These are phyloP conservation scores for Hemicentrotus pulcherrimus DNA, from an alignment of 35 echinoderm and acorn worm species.

Conservation along the genomic window DNA sequence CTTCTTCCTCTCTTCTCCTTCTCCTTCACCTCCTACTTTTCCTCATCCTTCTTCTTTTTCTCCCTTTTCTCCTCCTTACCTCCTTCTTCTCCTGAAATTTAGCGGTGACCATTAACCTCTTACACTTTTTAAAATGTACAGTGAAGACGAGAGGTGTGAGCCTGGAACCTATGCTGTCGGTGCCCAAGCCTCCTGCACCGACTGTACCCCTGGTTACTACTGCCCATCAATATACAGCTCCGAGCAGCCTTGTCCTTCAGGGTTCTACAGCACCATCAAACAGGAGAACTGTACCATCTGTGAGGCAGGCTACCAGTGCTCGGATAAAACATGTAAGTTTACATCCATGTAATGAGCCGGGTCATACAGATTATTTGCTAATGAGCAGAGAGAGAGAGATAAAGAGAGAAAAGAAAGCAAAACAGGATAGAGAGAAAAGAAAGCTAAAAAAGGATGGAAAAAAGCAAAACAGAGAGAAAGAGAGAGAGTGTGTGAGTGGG, in stretches of 20 bases:
- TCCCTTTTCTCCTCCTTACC: too few species aligned
- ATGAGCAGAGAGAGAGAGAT: too few species aligned
- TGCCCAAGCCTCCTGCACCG: slow-evolving; percentile 65
- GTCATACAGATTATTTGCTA: too few species aligned
- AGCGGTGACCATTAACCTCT: background rate
- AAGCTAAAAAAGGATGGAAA: too few species aligned
- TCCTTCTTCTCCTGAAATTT: background rate
- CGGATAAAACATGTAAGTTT: slow-evolving; percentile 70
- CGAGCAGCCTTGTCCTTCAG: slow-evolving; percentile 57
- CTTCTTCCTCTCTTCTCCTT: too few species aligned
- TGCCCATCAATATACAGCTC: slow-evolving; percentile 77
- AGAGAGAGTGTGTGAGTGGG: too few species aligned
- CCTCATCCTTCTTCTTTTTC: too few species aligned
- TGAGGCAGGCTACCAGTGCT: slow-evolving; percentile 91
- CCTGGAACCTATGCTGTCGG: slow-evolving; percentile 85
- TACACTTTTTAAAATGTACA: background rate
- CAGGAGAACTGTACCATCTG: slow-evolving; percentile 79
- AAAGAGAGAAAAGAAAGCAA: too few species aligned
- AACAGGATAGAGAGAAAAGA: too few species aligned
- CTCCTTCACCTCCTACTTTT: too few species aligned
- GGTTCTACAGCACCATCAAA: slow-evolving; percentile 83
- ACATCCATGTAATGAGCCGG: background rate
- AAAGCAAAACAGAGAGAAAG: too few species aligned
- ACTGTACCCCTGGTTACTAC: slow-evolving; percentile 86
- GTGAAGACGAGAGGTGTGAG: slow-evolving; percentile 53